Conservation (phyloP, 1,140 invertebrate genomes). For the Diprion similis region DNA sequence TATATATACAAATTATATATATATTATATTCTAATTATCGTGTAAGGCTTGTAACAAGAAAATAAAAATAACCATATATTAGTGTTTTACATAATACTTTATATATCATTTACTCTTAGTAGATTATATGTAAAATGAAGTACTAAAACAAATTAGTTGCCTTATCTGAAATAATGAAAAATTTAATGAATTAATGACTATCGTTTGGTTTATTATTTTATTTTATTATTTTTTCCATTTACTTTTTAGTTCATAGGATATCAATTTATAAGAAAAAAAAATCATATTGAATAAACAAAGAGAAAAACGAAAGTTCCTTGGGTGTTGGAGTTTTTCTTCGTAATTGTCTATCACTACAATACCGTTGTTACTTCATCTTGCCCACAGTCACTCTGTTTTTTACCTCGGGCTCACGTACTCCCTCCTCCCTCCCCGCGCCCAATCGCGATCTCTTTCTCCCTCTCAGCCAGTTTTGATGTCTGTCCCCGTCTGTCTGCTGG, state of each 20-base stretch:
- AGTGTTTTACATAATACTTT: slow-evolving; percentile 63
- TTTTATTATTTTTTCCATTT: slow-evolving; percentile 32
- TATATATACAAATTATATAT: slow-evolving; percentile 54
- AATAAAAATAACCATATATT: slow-evolving; percentile 62
- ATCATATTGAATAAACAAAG: slow-evolving; percentile 47
- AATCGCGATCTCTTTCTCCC: too few species aligned
- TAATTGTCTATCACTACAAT: neutral
- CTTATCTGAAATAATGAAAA: slow-evolving; percentile 46
- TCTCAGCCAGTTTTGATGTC: neutral
- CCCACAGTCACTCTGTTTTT: neutral
- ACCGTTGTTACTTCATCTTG: neutral
- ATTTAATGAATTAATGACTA: slow-evolving; percentile 40
- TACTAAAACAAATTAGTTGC: slow-evolving; percentile 55
- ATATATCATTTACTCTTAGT: slow-evolving; percentile 54
- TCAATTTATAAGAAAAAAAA: slow-evolving; percentile 45
- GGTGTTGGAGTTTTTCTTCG: slow-evolving; percentile 29
- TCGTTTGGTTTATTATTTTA: slow-evolving; percentile 40
- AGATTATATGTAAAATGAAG: slow-evolving; percentile 47
- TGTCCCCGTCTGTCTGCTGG: neutral
- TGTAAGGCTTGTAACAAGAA: slow-evolving; percentile 63
- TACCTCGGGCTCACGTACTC: neutral
- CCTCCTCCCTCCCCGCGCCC: neutral
- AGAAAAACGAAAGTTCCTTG: slow-evolving; percentile 36
- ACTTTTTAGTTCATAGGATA: slow-evolving; percentile 45
- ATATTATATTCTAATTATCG: slow-evolving; percentile 60